A percentile compares a stretch with the other conserved stretches of the same genome.
Evolutionary conservation across 2,113 vertebrate species (phyloP).

Genomic region (Phylloscopus trochilus): DNA sequence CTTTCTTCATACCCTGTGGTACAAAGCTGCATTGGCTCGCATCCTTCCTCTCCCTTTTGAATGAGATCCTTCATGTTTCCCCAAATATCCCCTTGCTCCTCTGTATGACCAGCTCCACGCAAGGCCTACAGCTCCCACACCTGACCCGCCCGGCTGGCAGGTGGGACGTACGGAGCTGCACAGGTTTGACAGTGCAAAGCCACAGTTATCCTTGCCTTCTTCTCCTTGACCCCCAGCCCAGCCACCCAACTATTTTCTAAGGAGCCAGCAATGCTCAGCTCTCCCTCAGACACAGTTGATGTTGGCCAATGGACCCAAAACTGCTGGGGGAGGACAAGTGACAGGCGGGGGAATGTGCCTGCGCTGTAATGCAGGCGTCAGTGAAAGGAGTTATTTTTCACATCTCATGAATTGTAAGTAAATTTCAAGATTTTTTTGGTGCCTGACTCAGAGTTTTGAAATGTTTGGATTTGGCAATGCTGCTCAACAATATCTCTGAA

Average conservation of each 20-base stretch:
- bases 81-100: neutral
- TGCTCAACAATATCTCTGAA: slow-evolving; percentile 33
- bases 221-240: neutral
- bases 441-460: slow-evolving; percentile 53
- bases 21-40: neutral
- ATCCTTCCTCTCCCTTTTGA: neutral
- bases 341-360: neutral
- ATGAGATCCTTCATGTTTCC: neutral
- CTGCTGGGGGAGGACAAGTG: neutral
- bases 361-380: neutral
- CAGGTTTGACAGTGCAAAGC: neutral
- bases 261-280: neutral
- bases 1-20: neutral
- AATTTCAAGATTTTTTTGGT: slow-evolving; percentile 33
- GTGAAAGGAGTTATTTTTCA: slow-evolving; percentile 28
- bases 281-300: neutral
- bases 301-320: neutral
- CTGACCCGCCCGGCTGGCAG: neutral
- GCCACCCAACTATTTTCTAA: neutral
- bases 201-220: neutral
- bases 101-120: neutral
- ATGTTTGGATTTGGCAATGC: slow-evolving; percentile 14
- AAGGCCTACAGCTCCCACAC: neutral
- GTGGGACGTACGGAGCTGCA: rapidly evolving
- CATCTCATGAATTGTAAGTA: slow-evolving; percentile 33